These are phyloP conservation scores for Pseudonaja textilis DNA, from an alignment of 2,113 vertebrate genomes.

Conservation along the genomic window DNA sequence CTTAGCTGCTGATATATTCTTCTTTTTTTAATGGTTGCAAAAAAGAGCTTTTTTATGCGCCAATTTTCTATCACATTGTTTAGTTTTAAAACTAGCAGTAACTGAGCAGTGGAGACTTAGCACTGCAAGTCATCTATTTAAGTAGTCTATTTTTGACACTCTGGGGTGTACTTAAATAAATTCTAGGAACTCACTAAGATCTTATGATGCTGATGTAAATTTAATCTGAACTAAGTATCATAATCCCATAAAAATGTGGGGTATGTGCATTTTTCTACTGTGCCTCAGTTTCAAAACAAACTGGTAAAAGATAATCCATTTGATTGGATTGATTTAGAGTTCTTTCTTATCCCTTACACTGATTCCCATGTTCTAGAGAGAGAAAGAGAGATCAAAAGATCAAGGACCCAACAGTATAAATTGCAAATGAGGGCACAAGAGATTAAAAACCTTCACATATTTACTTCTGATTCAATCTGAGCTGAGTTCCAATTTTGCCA, in stretches of 20 bases:
- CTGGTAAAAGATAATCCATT: background rate
- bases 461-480: slow-evolving; percentile 54
- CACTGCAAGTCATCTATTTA: slow-evolving; percentile 68
- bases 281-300: slow-evolving; percentile 29
- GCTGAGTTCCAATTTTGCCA: slow-evolving; percentile 15
- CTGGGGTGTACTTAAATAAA: slow-evolving; percentile 58
- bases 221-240: slow-evolving; percentile 30
- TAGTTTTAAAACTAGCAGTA: slow-evolving; percentile 65
- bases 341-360: background rate
- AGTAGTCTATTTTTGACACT: slow-evolving; percentile 67
- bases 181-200: slow-evolving; percentile 48
- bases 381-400: background rate
- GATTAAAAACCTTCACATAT: slow-evolving; percentile 26
- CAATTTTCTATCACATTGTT: slow-evolving; percentile 65
- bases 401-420: slow-evolving; percentile 29
- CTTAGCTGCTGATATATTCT: slow-evolving; percentile 70
- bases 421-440: slow-evolving; percentile 2
- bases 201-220: slow-evolving; percentile 19
- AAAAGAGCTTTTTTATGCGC: slow-evolving; percentile 69
- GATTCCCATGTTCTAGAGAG: background rate
- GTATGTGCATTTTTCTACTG: background rate
- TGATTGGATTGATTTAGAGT: background rate
- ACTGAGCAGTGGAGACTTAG: slow-evolving; percentile 60
- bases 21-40: slow-evolving; percentile 60
- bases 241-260: slow-evolving; percentile 24